Evolutionary conservation across 2,888 invertebrate species (phyloP), one percentile per base, ranked within the genome.

Genomic region (Micropterix aruncella): DNA sequence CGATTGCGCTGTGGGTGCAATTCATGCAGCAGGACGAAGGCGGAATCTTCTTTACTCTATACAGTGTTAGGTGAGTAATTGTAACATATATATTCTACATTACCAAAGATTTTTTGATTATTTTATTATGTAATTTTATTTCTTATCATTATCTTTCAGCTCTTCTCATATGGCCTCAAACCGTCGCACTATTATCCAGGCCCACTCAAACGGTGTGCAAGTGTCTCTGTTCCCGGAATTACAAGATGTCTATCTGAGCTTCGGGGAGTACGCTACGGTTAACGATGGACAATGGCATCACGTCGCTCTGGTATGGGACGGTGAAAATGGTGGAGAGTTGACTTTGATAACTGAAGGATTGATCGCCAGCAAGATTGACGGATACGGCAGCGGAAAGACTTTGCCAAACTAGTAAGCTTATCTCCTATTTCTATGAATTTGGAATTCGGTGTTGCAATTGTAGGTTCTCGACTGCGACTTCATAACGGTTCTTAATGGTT

Each of bases 201-300:
- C 90, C 1, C 91, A 93, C 57, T 89, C 91, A 12, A 90, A 86
- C 53, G 93, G 93, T n/a, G 86, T 94, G 2, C 87, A 90, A 62
- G 80, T 95, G 14, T 90, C 91, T 0, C 63, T 95, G 16, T 92
- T 94, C 74, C 79, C 84, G 19, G 89, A 92, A 57, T 65, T 88
- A 7, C 87, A 88, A 62, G 91, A 92, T 56, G 86, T 90, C 1
- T 93, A 92, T 65, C 66, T 93, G 38, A 87, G 90, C 53, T 93
- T 92, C 64, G 79, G 88, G 43, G 89, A 91, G 63, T 92, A 88
- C 55, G 89, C 93, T 1, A 91, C 91, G 0, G 83, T 95, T 16
- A 95, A 94, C 57, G 94, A 95, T 57, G 94, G 93, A 2, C 91
- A 91, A 58, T 95, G 95, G 95, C 94, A 95, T 69, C 93, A 94